These are phyloP conservation scores for Zaprionus ornatus DNA, from an alignment of 1,140 invertebrate genomes.

Conservation along the genomic window DNA sequence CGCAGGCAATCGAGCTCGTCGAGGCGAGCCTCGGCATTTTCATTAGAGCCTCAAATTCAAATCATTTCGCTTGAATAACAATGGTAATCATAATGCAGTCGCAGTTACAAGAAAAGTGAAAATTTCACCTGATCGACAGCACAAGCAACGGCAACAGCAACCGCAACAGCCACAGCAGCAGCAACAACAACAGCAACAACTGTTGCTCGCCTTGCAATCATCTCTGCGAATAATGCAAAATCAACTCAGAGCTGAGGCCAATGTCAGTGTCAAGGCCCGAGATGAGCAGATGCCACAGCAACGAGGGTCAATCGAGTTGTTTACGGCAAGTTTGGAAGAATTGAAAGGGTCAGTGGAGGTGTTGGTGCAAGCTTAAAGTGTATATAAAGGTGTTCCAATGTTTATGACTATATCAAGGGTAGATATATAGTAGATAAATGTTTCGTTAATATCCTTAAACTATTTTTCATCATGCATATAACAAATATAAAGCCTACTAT, in stretches of 20 bases:
- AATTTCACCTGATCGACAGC: constrained; percentile 57
- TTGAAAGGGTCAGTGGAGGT: too few species aligned
- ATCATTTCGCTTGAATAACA: constrained; percentile 79
- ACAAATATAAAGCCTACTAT: too few species aligned
- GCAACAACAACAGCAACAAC: constrained; percentile 24
- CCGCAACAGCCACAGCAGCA: constrained; percentile 30
- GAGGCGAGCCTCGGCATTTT: constrained; percentile 54
- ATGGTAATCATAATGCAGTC: constrained; percentile 73
- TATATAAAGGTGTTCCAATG: too few species aligned
- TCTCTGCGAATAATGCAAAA: constrained; percentile 3
- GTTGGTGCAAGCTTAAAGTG: too few species aligned
- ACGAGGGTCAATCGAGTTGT: not conserved
- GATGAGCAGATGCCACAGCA: constrained; percentile 31
- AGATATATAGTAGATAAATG: too few species aligned
- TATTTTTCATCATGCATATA: too few species aligned
- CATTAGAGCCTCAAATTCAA: constrained; percentile 61
- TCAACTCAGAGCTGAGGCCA: constrained; percentile 22
- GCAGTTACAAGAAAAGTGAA: constrained; percentile 63
- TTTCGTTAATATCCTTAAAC: too few species aligned
- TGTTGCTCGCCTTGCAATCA: constrained; percentile 48
- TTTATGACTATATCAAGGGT: too few species aligned
- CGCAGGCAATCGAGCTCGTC: constrained; percentile 73
- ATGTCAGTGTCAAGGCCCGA: constrained; percentile 41
- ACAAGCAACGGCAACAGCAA: not conserved
- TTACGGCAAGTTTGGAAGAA: too few species aligned